phyloP scores from a whole-genome alignment of 2,113 vertebrate genomes.

The Lycocorax pyrrhopterus region DNA sequence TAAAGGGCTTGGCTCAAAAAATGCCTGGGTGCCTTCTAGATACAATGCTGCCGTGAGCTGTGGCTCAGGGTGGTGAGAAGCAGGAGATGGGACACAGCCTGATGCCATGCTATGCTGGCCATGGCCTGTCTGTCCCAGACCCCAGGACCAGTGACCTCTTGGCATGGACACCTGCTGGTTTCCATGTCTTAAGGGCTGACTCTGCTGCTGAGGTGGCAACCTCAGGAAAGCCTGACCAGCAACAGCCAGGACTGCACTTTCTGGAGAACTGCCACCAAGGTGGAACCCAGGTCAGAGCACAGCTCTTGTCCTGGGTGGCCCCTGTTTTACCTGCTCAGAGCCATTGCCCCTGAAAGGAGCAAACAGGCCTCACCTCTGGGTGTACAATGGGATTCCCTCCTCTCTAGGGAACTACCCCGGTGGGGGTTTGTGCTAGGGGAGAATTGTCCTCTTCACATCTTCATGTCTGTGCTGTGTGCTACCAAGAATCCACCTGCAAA shows the following conservation, averaged over 20 bases:
- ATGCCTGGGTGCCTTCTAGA: background rate
- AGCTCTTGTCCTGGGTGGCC: background rate
- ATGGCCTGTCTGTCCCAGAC: background rate
- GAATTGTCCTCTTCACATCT: background rate
- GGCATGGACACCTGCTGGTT: background rate
- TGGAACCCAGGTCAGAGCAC: background rate
- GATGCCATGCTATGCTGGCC: rapidly evolving
- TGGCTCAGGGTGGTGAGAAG: background rate
- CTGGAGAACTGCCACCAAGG: background rate
- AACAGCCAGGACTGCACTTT: background rate
- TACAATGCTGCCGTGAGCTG: background rate
- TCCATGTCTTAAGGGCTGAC: background rate
- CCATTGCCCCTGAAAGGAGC: background rate
- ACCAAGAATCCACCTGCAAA: background rate
- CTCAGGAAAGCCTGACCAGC: background rate
- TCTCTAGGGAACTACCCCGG: background rate
- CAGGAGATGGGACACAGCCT: background rate
- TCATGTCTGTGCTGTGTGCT: background rate
- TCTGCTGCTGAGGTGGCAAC: background rate
- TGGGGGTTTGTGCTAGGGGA: background rate
- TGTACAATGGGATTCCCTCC: background rate
- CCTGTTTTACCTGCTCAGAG: rapidly evolving
- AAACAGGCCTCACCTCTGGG: background rate
- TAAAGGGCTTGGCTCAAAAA: background rate
- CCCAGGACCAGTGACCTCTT: background rate